A percentile compares a stretch with the other conserved stretches of the same genome.
Conservation (phyloP, 2,113 vertebrate species). For the Corythaixoides concolor region DNA sequence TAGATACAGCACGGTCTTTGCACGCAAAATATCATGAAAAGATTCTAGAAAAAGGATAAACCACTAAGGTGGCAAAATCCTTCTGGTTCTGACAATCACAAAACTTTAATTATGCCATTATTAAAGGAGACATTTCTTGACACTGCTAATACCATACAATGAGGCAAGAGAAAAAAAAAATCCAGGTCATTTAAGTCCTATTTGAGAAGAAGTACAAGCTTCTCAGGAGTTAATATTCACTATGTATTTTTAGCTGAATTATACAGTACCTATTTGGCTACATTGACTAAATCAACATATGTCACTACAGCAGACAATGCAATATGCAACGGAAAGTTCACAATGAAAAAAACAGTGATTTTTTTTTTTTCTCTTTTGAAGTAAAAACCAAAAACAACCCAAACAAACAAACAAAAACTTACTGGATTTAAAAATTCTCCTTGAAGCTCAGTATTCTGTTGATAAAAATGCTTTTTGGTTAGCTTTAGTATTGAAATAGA, state of each 20-base stretch:
- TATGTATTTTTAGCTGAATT: neutral
- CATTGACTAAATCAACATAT: neutral
- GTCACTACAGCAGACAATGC: neutral
- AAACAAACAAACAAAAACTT: neutral
- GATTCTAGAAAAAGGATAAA: neutral
- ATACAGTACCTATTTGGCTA: neutral
- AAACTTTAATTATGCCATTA: neutral
- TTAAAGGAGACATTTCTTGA: neutral
- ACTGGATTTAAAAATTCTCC: neutral
- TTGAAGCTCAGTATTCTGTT: neutral
- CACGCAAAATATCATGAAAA: neutral
- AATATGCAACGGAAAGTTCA: neutral
- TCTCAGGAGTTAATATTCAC: neutral
- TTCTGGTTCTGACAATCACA: neutral
- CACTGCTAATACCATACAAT: rapidly evolving
- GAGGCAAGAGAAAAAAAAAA: neutral
- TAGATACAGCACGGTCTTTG: neutral
- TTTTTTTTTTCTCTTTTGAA: neutral
- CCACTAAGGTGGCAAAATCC: neutral
- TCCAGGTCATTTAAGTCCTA: neutral
- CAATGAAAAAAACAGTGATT: neutral
- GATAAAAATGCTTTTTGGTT: neutral
- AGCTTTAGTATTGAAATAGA: neutral
- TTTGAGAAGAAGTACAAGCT: neutral
- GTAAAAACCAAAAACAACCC: too few relatives aligned